Percentiles rank a stretch among this genome's conserved stretches.
Conservation (phyloP, 2,888 invertebrate species). For the Monochamus alternatus region DNA sequence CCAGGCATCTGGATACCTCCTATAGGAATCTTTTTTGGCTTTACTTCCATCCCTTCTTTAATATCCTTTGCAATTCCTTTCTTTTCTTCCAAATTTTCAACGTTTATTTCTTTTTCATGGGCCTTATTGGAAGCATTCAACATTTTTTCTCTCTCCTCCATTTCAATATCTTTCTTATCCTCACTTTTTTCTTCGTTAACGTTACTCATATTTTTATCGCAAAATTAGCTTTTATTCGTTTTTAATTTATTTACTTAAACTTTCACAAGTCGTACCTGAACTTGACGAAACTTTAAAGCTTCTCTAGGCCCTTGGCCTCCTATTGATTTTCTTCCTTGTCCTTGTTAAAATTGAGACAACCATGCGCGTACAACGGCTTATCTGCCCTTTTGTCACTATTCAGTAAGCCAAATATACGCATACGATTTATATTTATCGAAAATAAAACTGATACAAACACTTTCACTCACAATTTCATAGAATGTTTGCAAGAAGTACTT, state of each 20-base stretch:
- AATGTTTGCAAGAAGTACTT: no score
- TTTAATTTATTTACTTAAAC: neutral
- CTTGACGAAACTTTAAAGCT: conserved; percentile 26
- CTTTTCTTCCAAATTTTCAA: conserved; percentile 71
- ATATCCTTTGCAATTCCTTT: conserved; percentile 74
- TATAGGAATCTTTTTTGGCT: conserved; percentile 88
- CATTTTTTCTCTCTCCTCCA: conserved; percentile 77
- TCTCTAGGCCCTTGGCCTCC: conserved; percentile 10
- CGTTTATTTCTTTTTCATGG: conserved; percentile 68
- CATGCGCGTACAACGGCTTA: conserved; percentile 15
- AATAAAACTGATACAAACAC: neutral
- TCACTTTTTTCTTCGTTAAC: conserved; percentile 70
- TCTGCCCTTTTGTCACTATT: neutral
- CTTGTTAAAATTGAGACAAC: conserved; percentile 14
- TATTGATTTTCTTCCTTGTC: conserved; percentile 26
- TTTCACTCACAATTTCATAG: neutral
- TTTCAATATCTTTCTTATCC: conserved; percentile 80
- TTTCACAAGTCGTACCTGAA: conserved; percentile 20
- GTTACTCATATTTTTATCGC: conserved; percentile 50
- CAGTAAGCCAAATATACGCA: neutral
- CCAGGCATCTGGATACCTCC: conserved; percentile 92
- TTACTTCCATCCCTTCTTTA: conserved; percentile 82
- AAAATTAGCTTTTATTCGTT: conserved; percentile 1
- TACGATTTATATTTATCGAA: neutral
- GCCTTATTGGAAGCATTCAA: conserved; percentile 78